Percentiles rank a stretch among this genome's conserved stretches.
phyloP scores from a whole-genome alignment of 2,888 invertebrate species.

The Allolobophora icterica region DNA sequence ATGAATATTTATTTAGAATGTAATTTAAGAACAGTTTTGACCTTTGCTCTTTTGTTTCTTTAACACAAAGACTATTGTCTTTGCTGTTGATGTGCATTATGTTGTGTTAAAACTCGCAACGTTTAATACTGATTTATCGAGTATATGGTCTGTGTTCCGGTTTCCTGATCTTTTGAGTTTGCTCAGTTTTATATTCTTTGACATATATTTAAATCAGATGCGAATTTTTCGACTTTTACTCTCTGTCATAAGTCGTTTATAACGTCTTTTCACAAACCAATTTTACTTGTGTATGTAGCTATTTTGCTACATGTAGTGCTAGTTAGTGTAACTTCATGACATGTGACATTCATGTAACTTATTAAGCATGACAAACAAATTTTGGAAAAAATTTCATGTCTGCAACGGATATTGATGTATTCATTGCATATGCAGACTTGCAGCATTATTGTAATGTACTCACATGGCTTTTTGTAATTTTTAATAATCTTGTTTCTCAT shows the following conservation, averaged over 20 bases:
- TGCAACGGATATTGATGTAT: not conserved
- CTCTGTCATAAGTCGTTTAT: not conserved
- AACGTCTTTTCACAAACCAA: not conserved
- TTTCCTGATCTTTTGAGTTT: constrained; percentile 22
- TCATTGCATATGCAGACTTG: not conserved
- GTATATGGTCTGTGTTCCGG: constrained; percentile 22
- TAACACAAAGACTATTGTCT: not conserved
- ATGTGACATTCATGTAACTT: constrained; percentile 17
- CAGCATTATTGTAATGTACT: constrained; percentile 9
- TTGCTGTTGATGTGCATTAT: constrained; percentile 17
- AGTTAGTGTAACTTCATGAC: not conserved
- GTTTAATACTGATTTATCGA: constrained; percentile 9
- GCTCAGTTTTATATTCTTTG: constrained; percentile 28
- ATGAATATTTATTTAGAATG: constrained; percentile 11
- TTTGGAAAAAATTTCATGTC: not conserved
- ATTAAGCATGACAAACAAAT: not conserved
- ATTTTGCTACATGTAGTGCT: constrained; percentile 26
- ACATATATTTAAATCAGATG: constrained; percentile 15
- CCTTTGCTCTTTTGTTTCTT: not conserved
- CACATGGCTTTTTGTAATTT: constrained; percentile 14
- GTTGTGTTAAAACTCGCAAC: constrained; percentile 3
- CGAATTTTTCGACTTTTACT: not conserved
- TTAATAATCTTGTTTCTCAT: not conserved
- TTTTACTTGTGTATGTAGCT: not conserved
- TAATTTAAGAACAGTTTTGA: not conserved